Percentiles rank a stretch among this genome's conserved stretches.
Conservation (phyloP, 2,888 invertebrate species). For the Apoda limacodes region DNA sequence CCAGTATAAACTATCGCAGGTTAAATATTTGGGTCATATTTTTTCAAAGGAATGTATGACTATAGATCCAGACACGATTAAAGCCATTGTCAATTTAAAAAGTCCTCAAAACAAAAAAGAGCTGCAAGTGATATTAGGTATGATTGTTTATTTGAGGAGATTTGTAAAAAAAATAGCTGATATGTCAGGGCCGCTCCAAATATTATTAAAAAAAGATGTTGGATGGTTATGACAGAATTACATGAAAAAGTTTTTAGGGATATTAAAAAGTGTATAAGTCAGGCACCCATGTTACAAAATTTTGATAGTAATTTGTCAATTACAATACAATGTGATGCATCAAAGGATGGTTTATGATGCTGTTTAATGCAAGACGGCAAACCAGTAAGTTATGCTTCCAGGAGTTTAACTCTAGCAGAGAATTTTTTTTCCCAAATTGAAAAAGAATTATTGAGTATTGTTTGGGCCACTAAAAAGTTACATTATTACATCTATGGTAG, state of each 20-base stretch:
- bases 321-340: too few species aligned
- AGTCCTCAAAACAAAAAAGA: constrained; percentile 19
- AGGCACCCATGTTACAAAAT: constrained; percentile 10
- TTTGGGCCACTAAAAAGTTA: constrained; percentile 29
- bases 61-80: constrained; percentile 14
- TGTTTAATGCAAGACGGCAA: constrained; percentile 16
- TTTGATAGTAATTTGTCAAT: too few species aligned
- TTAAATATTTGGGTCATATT: too few species aligned
- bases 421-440: constrained; percentile 30
- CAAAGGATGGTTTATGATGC: constrained; percentile 13
- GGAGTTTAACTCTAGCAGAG: constrained; percentile 10
- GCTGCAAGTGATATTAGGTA: too few species aligned
- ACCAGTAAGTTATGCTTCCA: too few species aligned
- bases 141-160: constrained; percentile 19
- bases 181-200: constrained; percentile 6
- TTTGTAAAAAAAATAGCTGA: constrained; percentile 15
- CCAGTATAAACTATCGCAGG: constrained; percentile 19
- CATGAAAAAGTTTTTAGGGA: constrained; percentile 9
- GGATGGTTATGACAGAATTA: constrained; percentile 10
- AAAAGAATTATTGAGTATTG: constrained; percentile 32
- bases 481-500: constrained; percentile 26
- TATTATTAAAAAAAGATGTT: constrained; percentile 15
- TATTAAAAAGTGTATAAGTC: constrained; percentile 11
- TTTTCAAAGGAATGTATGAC: constrained; percentile 17
- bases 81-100: constrained; percentile 17